Percentiles rank a stretch among this genome's conserved stretches.
These are phyloP conservation scores for Nasonia vitripennis DNA, from an alignment of 1,140 invertebrate species.

Conservation along the genomic window DNA sequence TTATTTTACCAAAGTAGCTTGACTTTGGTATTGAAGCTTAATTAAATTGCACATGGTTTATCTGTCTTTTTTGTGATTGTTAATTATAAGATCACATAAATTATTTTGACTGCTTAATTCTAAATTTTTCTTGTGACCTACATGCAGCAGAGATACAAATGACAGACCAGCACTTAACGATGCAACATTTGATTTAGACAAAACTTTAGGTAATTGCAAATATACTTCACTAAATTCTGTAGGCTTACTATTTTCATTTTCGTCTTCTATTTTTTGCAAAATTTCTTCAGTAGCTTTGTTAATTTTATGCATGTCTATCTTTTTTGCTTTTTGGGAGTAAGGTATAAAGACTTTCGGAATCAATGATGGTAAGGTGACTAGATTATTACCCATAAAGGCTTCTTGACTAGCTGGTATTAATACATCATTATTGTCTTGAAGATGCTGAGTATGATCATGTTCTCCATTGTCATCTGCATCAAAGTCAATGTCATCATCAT, in stretches of 20 bases:
- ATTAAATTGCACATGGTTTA: not conserved
- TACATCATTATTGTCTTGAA: not conserved
- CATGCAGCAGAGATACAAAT: slow-evolving; percentile 84
- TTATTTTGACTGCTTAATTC: slow-evolving; percentile 25
- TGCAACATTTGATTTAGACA: slow-evolving; percentile 78
- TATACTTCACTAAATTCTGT: slow-evolving; percentile 76
- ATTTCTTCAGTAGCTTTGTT: slow-evolving; percentile 83
- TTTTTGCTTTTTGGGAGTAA: slow-evolving; percentile 86
- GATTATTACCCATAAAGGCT: slow-evolving; percentile 73
- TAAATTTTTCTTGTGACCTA: slow-evolving; percentile 82
- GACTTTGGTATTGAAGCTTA: not conserved
- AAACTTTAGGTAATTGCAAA: slow-evolving; percentile 76
- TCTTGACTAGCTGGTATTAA: slow-evolving; percentile 26
- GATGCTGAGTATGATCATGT: not conserved
- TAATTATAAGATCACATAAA: slow-evolving; percentile 7
- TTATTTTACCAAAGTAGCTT: not conserved
- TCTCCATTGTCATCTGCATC: not conserved
- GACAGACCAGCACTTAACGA: slow-evolving; percentile 84
- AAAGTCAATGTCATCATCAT: not conserved
- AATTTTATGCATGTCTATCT: slow-evolving; percentile 85
- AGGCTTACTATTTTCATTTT: slow-evolving; percentile 27
- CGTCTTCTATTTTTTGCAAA: slow-evolving; percentile 58
- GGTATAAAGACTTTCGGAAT: slow-evolving; percentile 79
- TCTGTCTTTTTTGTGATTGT: not conserved
- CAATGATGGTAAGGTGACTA: slow-evolving; percentile 77